Percentiles rank a stretch among this genome's conserved stretches.
Conservation (phyloP, 2,888 invertebrate species). For the Eupithecia vulgata region DNA sequence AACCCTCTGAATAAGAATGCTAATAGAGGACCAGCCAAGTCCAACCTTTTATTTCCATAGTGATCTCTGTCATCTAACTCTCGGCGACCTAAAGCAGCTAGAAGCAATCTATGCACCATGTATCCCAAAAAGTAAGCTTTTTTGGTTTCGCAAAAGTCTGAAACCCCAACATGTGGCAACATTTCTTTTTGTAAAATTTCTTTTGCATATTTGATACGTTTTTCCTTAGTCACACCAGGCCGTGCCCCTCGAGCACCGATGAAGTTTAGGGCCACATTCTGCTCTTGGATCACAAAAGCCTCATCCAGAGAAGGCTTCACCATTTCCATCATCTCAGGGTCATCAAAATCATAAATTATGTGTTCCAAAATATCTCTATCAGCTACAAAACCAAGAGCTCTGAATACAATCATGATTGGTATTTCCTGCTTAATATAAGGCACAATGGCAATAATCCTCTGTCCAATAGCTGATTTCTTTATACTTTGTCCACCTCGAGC, state of each 20-base stretch:
- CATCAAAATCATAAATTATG: conserved; percentile 99
- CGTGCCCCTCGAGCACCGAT: conserved; percentile 98
- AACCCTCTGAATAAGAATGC: conserved; percentile 98
- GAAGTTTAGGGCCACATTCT: conserved; percentile 99
- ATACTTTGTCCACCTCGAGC: conserved; percentile 98
- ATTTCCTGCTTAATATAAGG: conserved; percentile 99
- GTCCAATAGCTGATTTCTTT: conserved; percentile 99
- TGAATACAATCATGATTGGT: conserved; percentile 99
- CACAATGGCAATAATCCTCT: conserved; percentile 98
- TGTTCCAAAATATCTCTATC: conserved; percentile 99
- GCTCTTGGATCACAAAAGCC: conserved; percentile 99
- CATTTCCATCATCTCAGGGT: conserved; percentile 99
- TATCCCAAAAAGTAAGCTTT: conserved; percentile 99
- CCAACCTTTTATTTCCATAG: conserved; percentile 99
- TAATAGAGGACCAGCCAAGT: conserved; percentile 97
- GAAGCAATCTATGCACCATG: conserved; percentile 98
- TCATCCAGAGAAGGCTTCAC: conserved; percentile 99
- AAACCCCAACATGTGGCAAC: conserved; percentile 99
- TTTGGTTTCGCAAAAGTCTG: conserved; percentile 99
- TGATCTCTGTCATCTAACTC: conserved; percentile 99
- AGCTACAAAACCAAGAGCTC: conserved; percentile 99
- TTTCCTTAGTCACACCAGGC: conserved; percentile 99
- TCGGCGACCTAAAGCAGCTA: conserved; percentile 97
- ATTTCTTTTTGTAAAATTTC: conserved; percentile 99
- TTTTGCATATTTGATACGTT: conserved; percentile 99